Percentiles rank a stretch among this genome's conserved stretches.
phyloP scores from a whole-genome alignment of 2,888 invertebrate species.

The Amblyjoppa proteus region DNA sequence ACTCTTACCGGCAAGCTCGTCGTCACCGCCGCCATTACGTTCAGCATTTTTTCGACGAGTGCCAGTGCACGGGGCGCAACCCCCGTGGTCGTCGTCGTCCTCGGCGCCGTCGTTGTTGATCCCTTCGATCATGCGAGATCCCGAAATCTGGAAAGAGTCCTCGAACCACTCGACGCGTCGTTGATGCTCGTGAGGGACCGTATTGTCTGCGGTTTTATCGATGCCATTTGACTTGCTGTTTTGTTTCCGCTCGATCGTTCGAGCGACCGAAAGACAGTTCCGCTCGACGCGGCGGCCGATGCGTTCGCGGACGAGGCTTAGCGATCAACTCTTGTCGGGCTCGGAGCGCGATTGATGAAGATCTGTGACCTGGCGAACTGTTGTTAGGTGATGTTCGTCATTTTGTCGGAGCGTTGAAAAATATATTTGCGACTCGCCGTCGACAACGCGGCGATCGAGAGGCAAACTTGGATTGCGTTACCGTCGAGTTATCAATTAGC shows the following conservation, averaged over 20 bases:
- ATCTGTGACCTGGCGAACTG: neutral
- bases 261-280: neutral
- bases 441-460: neutral
- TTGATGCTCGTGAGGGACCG: conserved; percentile 16
- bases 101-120: conserved; percentile 35
- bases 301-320: neutral
- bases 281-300: neutral
- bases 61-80: conserved; percentile 46
- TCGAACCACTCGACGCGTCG: conserved; percentile 35
- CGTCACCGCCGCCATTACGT: conserved; percentile 81
- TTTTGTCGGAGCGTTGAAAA: neutral
- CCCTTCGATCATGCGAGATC: conserved; percentile 61
- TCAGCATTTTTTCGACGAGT: conserved; percentile 76
- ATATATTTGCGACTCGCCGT: neutral
- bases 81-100: conserved; percentile 26
- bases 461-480: neutral
- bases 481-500: neutral
- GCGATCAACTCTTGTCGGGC: neutral
- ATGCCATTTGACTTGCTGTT: conserved; percentile 29
- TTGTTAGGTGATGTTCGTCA: neutral
- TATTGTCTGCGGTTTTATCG: neutral
- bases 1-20: conserved; percentile 79
- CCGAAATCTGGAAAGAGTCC: conserved; percentile 45
- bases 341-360: neutral
- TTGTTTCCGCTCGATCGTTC: neutral